Base-by-base conservation (phyloP, 1,140 invertebrate species). In the Nymphalis io region DNA sequence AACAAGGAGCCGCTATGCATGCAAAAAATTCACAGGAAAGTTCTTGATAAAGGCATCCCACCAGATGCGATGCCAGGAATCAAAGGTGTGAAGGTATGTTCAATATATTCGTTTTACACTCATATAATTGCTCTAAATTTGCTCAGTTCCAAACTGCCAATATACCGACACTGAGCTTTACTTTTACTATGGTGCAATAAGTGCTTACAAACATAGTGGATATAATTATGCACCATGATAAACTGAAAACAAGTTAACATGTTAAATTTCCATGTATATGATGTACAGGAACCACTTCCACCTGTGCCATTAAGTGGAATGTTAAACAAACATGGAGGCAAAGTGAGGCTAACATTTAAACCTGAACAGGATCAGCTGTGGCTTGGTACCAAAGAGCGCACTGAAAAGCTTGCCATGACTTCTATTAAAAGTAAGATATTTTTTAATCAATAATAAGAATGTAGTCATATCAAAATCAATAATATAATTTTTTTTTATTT, bases 331-430 rank as follows among this genome's bases (percentile, higher is more conserved):
- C 94, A 95, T 78, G 97, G 97, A n/a, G 96, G 96, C 1, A 98
- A 98, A 94, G 97, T 98, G 57, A 93, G 97, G 81, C 93, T 98
- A 63, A 98, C 97, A 46, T 98, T 98, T 86, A 98, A 98, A 93
- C 92, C 98, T 76, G 97, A 98, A 90, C 93, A 95, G 68, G 97
- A 98, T 89, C 96, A 98, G 87, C 89, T 98, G 8, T 98, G 98
- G 98, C 95, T 98, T 60, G 97, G 97, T 48, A 98, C 97, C 16
- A 98, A 98, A 93, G 97, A 98, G 92, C 93, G 97, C 78, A 98
- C 98, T 74, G 97, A 98, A 80, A 98, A 98, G 92, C 93, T 98
- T 82, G 94, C 96, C 70, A 98, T 98, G 96, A 96, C 95, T 79
- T 96, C 96, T 27, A 98, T 98, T 73, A 97, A 97, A 92, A 95